Evolutionary conservation across 2,797 vertebrate genomes (phyloP), one percentile per base, ranked within the genome.

Genomic region (Pitangus sulphuratus): DNA sequence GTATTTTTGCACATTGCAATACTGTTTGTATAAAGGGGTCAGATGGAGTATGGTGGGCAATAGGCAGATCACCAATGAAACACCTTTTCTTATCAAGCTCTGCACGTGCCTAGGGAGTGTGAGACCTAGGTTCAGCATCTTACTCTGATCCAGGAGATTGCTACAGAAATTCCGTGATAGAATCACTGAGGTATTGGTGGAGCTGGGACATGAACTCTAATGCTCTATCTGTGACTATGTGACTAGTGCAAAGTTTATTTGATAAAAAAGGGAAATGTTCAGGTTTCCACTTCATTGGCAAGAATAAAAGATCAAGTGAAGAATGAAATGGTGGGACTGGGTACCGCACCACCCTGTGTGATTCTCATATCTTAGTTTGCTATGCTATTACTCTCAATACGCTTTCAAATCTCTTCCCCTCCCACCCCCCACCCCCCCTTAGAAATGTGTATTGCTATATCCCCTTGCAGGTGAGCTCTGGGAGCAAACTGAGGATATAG

Each of bases 201-300:
- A 56, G 8, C 53, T 82, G 61, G 15, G 33, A 24, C 0, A 1
- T 0, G 1, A 53, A 65, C 4, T 17, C 6, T 48, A 1, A 0
- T 4, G 8, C 19, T 79, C 10, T 61, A 0, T 8, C 26, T 56
- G 22, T 74, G 31, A 11, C 26, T 60, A 44, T 66, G 17, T 77
- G 28, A 9, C 11, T 47, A 30, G 5, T 18, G 11, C 42, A 58
- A n/a, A 39, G 3, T 39, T 7, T 54, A 54, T 56, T 40, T 33
- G 9, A 7, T 51, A n/a, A 5, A 58, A 54, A 62, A 39, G 8
- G 10, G 14, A 76, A 48, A 54, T 42, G 16, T 42, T 69, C 45
- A 37, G 6, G 9, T 76, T 94, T 86, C 8, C 31, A 44, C 6
- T 39, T 22, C 53, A 35, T 10, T 39, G 7, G 5, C 28, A 54